phyloP scores from a whole-genome alignment of 2,888 invertebrate genomes.

The Athrips mouffetella region DNA sequence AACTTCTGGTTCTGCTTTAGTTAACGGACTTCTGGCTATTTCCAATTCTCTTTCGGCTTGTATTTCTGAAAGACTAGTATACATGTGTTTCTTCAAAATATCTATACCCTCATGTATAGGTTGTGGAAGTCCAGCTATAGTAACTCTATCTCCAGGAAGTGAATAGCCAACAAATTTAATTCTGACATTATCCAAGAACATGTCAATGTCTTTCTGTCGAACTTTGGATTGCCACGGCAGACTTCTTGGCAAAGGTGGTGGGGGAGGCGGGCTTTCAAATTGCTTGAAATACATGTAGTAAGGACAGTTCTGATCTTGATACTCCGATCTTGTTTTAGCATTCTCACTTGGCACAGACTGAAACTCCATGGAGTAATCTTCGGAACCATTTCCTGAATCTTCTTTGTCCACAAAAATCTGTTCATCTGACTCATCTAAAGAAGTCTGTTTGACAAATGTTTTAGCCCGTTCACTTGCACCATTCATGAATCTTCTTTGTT shows the following conservation, averaged over 20 bases:
- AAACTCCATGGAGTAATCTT: conserved; percentile 80
- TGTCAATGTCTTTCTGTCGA: conserved; percentile 93
- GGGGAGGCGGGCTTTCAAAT: conserved; percentile 69
- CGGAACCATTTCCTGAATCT: conserved; percentile 79
- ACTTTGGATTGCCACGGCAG: conserved; percentile 98
- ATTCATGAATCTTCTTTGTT: conserved; percentile 74
- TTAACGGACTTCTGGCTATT: conserved; percentile 93
- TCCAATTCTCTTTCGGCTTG: conserved; percentile 95
- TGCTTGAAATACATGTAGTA: conserved; percentile 68
- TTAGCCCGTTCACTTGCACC: conserved; percentile 82
- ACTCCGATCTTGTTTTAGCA: too few relatives aligned
- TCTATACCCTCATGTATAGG: conserved; percentile 98
- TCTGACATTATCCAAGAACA: conserved; percentile 93
- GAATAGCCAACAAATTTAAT: conserved; percentile 98
- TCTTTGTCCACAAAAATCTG: conserved; percentile 86
- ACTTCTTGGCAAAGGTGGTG: conserved; percentile 75
- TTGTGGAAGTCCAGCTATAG: conserved; percentile 95
- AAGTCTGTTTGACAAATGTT: conserved; percentile 94
- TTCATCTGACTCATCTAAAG: conserved; percentile 88
- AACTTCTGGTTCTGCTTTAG: conserved; percentile 88
- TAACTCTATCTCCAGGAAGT: conserved; percentile 90
- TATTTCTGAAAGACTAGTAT: conserved; percentile 93
- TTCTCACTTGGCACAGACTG: conserved; percentile 71
- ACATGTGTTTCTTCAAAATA: conserved; percentile 94
- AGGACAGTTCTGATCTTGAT: conserved; percentile 35